Evolutionary conservation across 2,113 vertebrate genomes (phyloP).

Genomic region (Acrocephalus kingi): DNA sequence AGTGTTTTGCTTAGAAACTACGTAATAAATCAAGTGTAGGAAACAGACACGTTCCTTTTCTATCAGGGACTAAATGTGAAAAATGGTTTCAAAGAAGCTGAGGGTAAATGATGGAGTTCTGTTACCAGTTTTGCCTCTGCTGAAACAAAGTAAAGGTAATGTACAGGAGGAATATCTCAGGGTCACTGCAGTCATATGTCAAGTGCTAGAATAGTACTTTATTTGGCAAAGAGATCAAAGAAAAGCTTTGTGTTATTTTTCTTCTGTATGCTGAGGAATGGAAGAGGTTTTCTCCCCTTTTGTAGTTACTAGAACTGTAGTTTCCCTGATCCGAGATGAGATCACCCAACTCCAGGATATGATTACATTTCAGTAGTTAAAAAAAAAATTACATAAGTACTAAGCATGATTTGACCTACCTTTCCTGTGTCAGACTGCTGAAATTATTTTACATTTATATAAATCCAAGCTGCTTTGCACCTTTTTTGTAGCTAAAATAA

Average conservation of each 20-base stretch:
- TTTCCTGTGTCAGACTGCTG: conserved; percentile 40
- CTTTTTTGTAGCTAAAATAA: not conserved
- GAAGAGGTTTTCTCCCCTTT: conserved; percentile 7
- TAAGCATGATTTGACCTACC: conserved; percentile 58
- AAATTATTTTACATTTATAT: conserved; percentile 37
- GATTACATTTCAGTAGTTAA: conserved; percentile 62
- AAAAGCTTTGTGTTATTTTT: conserved; percentile 41
- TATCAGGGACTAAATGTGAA: conserved; percentile 53
- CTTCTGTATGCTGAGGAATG: conserved; percentile 12
- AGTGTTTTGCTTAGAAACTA: conserved; percentile 69
- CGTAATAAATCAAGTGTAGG: conserved; percentile 64
- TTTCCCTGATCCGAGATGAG: conserved; percentile 59
- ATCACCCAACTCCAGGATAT: conserved; percentile 42
- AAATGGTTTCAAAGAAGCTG: conserved; percentile 51
- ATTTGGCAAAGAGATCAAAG: conserved; percentile 69
- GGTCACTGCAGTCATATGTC: conserved; percentile 62
- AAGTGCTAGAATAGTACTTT: conserved; percentile 52
- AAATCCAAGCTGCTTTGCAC: conserved; percentile 30
- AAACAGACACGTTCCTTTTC: conserved; percentile 54
- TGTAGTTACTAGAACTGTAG: conserved; percentile 11
- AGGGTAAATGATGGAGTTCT: conserved; percentile 70
- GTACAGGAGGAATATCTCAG: conserved; percentile 48
- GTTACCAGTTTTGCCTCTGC: conserved; percentile 63
- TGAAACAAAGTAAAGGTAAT: conserved; percentile 64
- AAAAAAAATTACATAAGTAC: conserved; percentile 61